Percentiles rank a stretch among this genome's conserved stretches.
Conservation (phyloP, 2,113 vertebrate genomes). For the Scortum barcoo region DNA sequence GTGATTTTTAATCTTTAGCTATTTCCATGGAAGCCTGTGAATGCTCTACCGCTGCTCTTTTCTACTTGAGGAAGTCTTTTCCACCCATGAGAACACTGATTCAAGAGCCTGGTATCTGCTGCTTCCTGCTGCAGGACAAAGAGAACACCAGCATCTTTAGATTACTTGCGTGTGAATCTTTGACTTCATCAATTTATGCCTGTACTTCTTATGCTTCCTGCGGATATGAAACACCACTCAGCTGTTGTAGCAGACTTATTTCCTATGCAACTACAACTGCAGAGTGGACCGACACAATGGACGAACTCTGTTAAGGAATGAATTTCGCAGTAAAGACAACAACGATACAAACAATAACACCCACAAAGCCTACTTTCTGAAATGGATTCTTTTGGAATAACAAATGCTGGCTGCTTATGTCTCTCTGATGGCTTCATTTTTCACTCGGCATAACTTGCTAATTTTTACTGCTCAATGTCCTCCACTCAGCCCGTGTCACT, state of each 20-base stretch:
- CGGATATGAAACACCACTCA: constrained; percentile 52
- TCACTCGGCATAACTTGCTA: constrained; percentile 81
- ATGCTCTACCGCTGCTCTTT: neutral
- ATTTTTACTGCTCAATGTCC: constrained; percentile 83
- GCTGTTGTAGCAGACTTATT: constrained; percentile 56
- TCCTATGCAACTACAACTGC: constrained; percentile 47
- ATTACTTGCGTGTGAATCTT: constrained; percentile 62
- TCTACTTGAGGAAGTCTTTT: constrained; percentile 64
- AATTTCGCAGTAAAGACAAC: constrained; percentile 44
- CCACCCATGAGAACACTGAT: constrained; percentile 54
- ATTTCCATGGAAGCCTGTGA: constrained; percentile 29
- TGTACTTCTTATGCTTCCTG: constrained; percentile 60
- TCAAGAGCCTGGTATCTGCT: constrained; percentile 66
- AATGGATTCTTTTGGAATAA: constrained; percentile 65
- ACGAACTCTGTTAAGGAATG: constrained; percentile 35
- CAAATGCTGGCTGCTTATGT: constrained; percentile 75
- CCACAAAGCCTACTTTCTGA: constrained; percentile 50
- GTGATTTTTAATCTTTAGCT: neutral
- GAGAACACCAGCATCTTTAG: constrained; percentile 53
- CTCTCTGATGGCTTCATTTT: constrained; percentile 78
- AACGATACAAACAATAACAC: constrained; percentile 56
- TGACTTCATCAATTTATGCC: constrained; percentile 56
- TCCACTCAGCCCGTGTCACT: constrained; percentile 80
- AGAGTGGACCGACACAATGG: constrained; percentile 45
- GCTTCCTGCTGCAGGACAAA: constrained; percentile 74